Percentiles rank a stretch among this genome's conserved stretches.
Evolutionary conservation across 2,113 vertebrate genomes (phyloP).

Genomic region (Numenius arquata): DNA sequence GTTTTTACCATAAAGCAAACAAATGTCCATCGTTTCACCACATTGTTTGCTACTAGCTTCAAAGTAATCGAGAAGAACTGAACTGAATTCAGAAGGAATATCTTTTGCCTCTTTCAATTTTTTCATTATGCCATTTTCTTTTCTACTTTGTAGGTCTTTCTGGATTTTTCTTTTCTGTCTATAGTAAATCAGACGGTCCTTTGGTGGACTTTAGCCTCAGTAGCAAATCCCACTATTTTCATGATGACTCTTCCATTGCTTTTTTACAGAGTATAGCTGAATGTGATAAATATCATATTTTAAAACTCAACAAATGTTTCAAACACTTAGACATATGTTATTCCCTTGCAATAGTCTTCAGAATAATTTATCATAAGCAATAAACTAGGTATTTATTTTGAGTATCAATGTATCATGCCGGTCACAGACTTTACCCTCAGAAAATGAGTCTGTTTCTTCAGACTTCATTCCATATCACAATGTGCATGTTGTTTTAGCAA

Average conservation of each 20-base stretch:
- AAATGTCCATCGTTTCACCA: background rate
- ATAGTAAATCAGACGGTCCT: background rate
- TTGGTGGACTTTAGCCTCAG: background rate
- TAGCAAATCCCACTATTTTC: background rate
- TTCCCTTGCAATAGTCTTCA: background rate
- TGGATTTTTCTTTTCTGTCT: background rate
- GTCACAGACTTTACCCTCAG: background rate
- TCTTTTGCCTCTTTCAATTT: background rate
- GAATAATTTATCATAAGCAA: conserved; percentile 13
- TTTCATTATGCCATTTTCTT: background rate
- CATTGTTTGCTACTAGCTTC: background rate
- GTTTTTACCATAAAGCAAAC: background rate
- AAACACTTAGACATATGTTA: background rate
- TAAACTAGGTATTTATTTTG: background rate
- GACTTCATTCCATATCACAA: background rate
- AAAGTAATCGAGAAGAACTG: background rate
- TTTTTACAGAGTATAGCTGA: background rate
- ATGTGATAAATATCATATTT: background rate
- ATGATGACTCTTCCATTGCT: background rate
- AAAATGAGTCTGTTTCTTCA: background rate
- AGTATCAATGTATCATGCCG: background rate
- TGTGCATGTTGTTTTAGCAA: background rate
- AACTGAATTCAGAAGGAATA: background rate
- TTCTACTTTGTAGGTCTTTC: background rate
- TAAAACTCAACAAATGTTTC: conserved; percentile 11